Conservation (phyloP, 1,140 invertebrate species). For the Zaprionus gabonicus region DNA sequence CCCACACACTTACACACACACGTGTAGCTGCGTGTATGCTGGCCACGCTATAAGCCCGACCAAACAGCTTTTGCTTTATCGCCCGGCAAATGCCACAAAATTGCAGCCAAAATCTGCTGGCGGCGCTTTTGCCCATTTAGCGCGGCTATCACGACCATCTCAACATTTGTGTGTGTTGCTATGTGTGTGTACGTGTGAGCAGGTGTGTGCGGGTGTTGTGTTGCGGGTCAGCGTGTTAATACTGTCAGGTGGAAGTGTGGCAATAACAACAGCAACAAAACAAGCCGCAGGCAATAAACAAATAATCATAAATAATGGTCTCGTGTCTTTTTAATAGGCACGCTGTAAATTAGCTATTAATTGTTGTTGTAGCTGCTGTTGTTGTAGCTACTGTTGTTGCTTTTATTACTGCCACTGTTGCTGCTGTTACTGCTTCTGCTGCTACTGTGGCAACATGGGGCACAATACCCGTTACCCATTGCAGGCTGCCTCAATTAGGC, state of each 20-base stretch:
- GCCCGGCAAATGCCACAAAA: slow-evolving; percentile 74
- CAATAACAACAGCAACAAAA: slow-evolving; percentile 11
- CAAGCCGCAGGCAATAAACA: slow-evolving; percentile 73
- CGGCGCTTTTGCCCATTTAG: slow-evolving; percentile 47
- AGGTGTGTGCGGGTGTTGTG: slow-evolving; percentile 6
- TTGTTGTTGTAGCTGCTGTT: slow-evolving; percentile 34
- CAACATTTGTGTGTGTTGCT: slow-evolving; percentile 10
- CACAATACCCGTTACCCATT: background rate
- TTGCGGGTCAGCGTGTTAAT: slow-evolving; percentile 46
- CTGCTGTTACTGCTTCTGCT: background rate
- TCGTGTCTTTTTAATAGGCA: slow-evolving; percentile 61
- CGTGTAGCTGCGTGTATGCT: background rate
- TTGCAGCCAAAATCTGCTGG: slow-evolving; percentile 79
- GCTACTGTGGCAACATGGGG: background rate
- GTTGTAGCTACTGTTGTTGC: background rate
- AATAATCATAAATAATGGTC: slow-evolving; percentile 81
- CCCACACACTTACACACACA: slow-evolving; percentile 42
- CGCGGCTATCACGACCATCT: slow-evolving; percentile 15
- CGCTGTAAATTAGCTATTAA: slow-evolving; percentile 77
- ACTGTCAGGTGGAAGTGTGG: slow-evolving; percentile 55
- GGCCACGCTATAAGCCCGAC: slow-evolving; percentile 68
- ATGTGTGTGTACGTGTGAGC: slow-evolving; percentile 14
- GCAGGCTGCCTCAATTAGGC: slow-evolving; percentile 68
- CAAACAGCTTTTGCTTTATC: slow-evolving; percentile 78
- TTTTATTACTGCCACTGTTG: background rate